These are phyloP conservation scores for Halichoerus grypus DNA, from an alignment of 2,113 vertebrate genomes.

Conservation along the genomic window DNA sequence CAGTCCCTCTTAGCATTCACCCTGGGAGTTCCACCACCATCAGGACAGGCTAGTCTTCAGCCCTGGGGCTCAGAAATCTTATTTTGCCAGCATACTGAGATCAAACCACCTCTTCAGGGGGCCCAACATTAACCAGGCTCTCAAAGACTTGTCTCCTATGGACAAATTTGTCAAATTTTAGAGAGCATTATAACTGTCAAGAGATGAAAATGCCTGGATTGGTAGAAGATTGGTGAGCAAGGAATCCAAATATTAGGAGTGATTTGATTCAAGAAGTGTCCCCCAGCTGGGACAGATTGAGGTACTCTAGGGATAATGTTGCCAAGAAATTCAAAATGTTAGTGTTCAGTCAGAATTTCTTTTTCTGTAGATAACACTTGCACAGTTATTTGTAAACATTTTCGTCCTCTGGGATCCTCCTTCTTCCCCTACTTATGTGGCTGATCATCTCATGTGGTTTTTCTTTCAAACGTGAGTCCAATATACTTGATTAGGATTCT, in stretches of 20 bases:
- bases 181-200: background rate
- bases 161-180: background rate
- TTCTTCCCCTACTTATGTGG: background rate
- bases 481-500: slow-evolving; percentile 48
- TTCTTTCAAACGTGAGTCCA: background rate
- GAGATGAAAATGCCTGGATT: background rate
- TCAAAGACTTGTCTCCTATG: background rate
- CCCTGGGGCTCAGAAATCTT: background rate
- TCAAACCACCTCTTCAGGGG: background rate
- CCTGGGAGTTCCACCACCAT: background rate
- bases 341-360: background rate
- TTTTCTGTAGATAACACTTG: background rate
- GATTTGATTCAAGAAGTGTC: background rate
- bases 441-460: slow-evolving; percentile 49
- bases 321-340: slow-evolving; percentile 31
- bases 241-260: background rate
- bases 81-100: background rate
- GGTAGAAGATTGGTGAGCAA: slow-evolving; percentile 1
- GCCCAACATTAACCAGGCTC: background rate
- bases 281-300: background rate
- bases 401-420: background rate
- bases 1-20: background rate
- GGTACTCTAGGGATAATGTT: background rate
- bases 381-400: slow-evolving; percentile 41
- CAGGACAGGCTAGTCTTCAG: background rate